Evolutionary conservation across 2,113 vertebrate species (phyloP).

Genomic region (Rattus norvegicus): DNA sequence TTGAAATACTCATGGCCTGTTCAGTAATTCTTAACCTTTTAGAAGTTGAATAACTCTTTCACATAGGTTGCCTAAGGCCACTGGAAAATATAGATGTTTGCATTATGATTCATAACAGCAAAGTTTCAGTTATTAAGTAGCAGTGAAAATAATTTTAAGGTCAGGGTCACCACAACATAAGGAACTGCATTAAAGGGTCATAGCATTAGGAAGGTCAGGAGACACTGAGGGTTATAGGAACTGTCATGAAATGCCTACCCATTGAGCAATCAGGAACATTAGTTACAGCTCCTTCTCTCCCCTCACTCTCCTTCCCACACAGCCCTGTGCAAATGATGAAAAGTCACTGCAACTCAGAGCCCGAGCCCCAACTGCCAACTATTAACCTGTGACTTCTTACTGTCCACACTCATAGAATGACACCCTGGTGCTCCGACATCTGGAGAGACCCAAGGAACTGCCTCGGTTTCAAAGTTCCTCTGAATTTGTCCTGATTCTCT

Average conservation of each 20-base stretch:
- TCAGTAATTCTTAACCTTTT: not conserved
- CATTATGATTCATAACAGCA: not conserved
- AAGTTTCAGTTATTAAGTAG: not conserved
- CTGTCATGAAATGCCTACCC: not conserved
- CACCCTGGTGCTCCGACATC: not conserved
- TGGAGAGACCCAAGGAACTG: not conserved
- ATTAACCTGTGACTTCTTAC: not conserved
- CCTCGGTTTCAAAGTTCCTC: not conserved
- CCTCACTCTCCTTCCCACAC: not conserved
- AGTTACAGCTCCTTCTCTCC: not conserved
- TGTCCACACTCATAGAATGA: not conserved
- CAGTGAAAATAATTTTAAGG: not conserved
- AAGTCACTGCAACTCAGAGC: not conserved
- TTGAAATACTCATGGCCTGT: not conserved
- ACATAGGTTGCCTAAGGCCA: not conserved
- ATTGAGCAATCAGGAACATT: not conserved
- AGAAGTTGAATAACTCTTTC: not conserved
- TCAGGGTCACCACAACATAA: not conserved
- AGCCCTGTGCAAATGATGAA: not conserved
- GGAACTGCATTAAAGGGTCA: not conserved
- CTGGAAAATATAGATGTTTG: not conserved
- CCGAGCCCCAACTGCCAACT: no score
- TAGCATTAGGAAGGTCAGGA: not conserved
- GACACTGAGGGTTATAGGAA: not conserved
- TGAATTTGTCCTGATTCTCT: not conserved